Evolutionary conservation across 2,797 vertebrate genomes (phyloP).

Genomic region (Propithecus deckenii): DNA sequence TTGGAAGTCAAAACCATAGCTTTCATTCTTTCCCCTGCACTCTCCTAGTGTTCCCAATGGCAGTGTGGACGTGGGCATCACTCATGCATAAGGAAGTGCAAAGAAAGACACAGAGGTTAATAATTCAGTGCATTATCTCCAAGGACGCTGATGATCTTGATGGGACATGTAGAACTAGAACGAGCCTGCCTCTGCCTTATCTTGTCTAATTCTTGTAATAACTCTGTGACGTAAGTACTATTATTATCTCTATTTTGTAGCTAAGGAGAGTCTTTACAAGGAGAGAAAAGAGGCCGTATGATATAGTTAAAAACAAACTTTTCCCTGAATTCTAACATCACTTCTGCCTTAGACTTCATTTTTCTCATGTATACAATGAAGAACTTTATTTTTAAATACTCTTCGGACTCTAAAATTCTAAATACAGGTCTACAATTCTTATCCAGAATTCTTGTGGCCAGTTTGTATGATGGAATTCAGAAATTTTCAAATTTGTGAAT

Average conservation of each 20-base stretch:
- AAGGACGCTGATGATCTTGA: neutral
- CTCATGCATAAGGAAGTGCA: neutral
- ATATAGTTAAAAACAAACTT: neutral
- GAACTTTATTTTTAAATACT: neutral
- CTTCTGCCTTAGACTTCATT: neutral
- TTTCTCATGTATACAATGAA: neutral
- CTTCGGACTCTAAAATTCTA: neutral
- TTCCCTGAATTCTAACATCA: neutral
- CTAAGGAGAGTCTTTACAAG: neutral
- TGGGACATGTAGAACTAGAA: neutral
- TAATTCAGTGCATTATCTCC: neutral
- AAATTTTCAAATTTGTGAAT: neutral
- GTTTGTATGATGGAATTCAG: neutral
- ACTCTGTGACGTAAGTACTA: fast-evolving
- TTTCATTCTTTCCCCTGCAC: neutral
- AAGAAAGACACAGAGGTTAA: neutral
- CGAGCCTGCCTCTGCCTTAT: neutral
- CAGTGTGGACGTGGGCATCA: neutral
- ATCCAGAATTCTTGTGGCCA: neutral
- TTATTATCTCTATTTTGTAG: neutral
- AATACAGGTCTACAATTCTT: neutral
- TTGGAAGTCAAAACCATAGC: neutral
- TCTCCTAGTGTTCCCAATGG: neutral
- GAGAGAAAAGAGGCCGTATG: neutral
- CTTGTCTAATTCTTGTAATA: neutral